Conservation (phyloP, 1,140 invertebrate species). For the Drosophila nigrodunni region DNA sequence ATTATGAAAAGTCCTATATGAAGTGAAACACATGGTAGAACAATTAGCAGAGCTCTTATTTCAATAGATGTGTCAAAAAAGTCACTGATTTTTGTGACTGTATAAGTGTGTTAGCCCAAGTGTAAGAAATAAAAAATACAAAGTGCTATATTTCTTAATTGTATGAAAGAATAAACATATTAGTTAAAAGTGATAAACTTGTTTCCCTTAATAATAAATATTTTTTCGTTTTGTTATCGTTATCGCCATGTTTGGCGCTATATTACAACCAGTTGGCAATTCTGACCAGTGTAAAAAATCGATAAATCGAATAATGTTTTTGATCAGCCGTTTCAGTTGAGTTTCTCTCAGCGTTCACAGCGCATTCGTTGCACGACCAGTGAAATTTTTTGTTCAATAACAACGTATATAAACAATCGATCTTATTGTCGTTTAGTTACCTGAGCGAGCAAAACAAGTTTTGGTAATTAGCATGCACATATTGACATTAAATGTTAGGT, state of each 20-base stretch:
- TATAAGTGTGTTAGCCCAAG: too few species aligned
- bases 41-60: too few species aligned
- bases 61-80: too few species aligned
- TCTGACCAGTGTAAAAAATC: conserved; percentile 23
- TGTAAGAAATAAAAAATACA: too few species aligned
- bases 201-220: too few species aligned
- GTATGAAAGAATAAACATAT: too few species aligned
- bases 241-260: background rate
- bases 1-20: too few species aligned
- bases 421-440: background rate
- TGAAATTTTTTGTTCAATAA: background rate
- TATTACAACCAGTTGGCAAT: conserved; percentile 8
- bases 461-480: conserved; percentile 68
- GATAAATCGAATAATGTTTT: conserved; percentile 32
- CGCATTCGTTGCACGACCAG: background rate
- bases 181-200: too few species aligned
- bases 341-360: conserved; percentile 2
- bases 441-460: conserved; percentile 57
- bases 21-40: too few species aligned
- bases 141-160: too few species aligned
- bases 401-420: conserved; percentile 25
- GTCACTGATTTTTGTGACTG: too few species aligned
- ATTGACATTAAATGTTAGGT: conserved; percentile 25
- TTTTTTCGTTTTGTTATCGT: background rate
- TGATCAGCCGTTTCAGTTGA: conserved; percentile 16